These are phyloP conservation scores for Mus spicilegus DNA, from an alignment of 2,113 vertebrate species.

Conservation along the genomic window DNA sequence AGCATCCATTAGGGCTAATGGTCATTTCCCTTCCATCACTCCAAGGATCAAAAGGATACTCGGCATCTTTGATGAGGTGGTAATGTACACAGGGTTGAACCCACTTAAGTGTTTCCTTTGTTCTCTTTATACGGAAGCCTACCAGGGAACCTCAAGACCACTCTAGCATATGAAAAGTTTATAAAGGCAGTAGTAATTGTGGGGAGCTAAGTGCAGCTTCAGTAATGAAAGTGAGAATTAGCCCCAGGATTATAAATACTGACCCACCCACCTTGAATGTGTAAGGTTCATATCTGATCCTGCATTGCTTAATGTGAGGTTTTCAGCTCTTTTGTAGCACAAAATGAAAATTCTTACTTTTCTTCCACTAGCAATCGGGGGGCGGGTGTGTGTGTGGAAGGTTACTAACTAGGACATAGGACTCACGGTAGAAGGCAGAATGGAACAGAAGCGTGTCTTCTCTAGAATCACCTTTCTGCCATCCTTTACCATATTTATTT, in stretches of 20 bases:
- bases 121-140: conserved; percentile 38
- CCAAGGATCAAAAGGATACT: conserved; percentile 59
- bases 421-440: not conserved
- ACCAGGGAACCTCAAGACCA: not conserved
- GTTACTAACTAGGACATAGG: conserved; percentile 26
- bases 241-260: not conserved
- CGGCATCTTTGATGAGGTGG: conserved; percentile 66
- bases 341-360: not conserved
- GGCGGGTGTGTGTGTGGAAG: not conserved
- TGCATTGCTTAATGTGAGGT: not conserved
- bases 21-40: conserved; percentile 60
- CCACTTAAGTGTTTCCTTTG: conserved; percentile 69
- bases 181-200: conserved; percentile 17
- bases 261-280: not conserved
- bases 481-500: not conserved
- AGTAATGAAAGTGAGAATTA: conserved; percentile 55
- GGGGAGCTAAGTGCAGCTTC: conserved; percentile 45
- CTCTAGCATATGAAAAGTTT: conserved; percentile 20
- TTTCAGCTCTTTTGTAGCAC: conserved; percentile 30
- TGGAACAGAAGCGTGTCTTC: not conserved
- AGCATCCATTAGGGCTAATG: conserved; percentile 69
- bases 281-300: conserved; percentile 10
- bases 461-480: not conserved
- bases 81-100: conserved; percentile 54
- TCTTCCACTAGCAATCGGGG: conserved; percentile 17